phyloP scores from a whole-genome alignment of 2,113 vertebrate genomes.

The Rhizomys pruinosus region DNA sequence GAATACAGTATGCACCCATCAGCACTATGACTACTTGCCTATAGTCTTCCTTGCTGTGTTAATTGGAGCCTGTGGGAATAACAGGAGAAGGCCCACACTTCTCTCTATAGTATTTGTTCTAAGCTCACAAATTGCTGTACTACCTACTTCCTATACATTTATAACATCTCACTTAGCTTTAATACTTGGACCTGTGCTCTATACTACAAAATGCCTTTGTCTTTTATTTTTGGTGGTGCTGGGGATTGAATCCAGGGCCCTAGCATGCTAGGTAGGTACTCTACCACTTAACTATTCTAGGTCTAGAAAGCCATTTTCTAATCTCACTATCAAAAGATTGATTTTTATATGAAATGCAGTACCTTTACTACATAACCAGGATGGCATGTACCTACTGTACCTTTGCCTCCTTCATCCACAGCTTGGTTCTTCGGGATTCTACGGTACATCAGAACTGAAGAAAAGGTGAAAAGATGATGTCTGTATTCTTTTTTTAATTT shows the following conservation, averaged over 20 bases:
- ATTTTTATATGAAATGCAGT: not conserved
- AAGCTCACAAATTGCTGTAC: not conserved
- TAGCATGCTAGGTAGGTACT: not conserved
- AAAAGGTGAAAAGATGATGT: not conserved
- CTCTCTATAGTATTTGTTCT: not conserved
- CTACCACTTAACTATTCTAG: not conserved
- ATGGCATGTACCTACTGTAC: not conserved
- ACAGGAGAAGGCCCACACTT: not conserved
- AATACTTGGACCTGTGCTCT: too few relatives aligned
- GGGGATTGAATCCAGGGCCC: not conserved
- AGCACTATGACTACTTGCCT: not conserved
- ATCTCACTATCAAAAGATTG: not conserved
- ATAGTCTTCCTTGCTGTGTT: not conserved
- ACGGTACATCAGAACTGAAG: not conserved
- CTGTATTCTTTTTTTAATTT: too few relatives aligned
- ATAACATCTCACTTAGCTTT: not conserved
- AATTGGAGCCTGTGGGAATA: not conserved
- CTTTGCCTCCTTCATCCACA: not conserved
- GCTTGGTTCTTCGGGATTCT: not conserved
- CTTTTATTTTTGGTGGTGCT: not conserved
- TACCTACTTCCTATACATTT: not conserved
- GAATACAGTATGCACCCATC: not conserved
- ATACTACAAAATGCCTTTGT: not conserved
- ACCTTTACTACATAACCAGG: not conserved
- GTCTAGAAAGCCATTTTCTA: constrained; percentile 10